Percentiles rank a stretch among this genome's conserved stretches.
These are phyloP conservation scores for Ladona fulva DNA, from an alignment of 1,140 invertebrate genomes.

Conservation along the genomic window DNA sequence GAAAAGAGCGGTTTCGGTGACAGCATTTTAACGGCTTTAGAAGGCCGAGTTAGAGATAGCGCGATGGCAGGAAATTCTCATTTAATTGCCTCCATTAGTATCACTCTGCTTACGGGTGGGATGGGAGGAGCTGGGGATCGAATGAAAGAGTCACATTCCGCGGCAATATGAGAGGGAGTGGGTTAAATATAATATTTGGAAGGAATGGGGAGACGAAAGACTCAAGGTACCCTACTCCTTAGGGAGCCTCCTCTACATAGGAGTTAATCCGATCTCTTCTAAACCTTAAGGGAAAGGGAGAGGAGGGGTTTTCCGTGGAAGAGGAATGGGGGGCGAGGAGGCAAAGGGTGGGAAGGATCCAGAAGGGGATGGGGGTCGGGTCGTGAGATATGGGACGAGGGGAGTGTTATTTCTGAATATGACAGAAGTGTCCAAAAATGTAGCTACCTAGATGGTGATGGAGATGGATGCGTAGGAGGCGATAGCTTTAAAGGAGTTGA, in stretches of 20 bases:
- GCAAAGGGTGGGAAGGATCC: not conserved
- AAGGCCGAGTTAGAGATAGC: not conserved
- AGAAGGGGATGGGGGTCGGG: not conserved
- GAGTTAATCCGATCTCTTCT: too few species aligned
- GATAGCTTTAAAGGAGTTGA: not conserved
- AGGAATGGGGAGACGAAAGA: too few species aligned
- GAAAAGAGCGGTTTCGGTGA: too few species aligned
- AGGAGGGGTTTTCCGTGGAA: not conserved
- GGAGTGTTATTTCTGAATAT: not conserved
- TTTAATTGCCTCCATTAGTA: conserved; percentile 4
- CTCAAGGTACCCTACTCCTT: too few species aligned
- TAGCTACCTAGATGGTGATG: not conserved
- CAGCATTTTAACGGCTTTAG: too few species aligned
- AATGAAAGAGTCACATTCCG: not conserved
- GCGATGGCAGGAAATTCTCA: not conserved
- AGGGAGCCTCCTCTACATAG: too few species aligned
- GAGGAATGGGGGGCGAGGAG: not conserved
- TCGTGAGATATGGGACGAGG: not conserved
- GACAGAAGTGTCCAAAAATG: conserved; percentile 9
- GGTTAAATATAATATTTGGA: too few species aligned
- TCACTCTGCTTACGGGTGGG: not conserved
- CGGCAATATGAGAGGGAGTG: too few species aligned
- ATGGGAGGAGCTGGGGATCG: not conserved
- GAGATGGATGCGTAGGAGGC: not conserved
- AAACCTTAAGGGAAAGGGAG: not conserved